Percentiles rank a stretch among this genome's conserved stretches.
Evolutionary conservation across 2,888 invertebrate genomes (phyloP).

Genomic region (Orthosia cruda): DNA sequence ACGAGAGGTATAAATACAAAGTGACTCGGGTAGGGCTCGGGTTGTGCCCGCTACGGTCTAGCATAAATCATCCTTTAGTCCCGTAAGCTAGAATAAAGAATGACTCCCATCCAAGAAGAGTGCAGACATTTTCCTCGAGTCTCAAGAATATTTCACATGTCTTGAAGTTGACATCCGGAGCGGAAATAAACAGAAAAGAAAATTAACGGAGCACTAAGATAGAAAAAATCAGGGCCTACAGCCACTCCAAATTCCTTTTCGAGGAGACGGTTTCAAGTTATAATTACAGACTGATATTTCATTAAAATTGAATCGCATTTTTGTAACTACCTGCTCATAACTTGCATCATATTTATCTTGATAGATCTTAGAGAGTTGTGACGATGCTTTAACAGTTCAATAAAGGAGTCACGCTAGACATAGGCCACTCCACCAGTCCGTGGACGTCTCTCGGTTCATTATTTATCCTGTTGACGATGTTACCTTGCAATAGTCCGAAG

Average conservation of each 20-base stretch:
- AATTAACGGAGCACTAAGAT: not conserved
- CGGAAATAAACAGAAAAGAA: not conserved
- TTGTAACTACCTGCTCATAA: not conserved
- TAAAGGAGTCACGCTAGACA: not conserved
- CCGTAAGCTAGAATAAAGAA: not conserved
- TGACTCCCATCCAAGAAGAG: not conserved
- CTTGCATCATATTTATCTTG: not conserved
- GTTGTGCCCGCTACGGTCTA: too few relatives aligned
- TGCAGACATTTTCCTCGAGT: not conserved
- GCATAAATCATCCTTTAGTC: too few relatives aligned
- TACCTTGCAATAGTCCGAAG: slow-evolving; percentile 94
- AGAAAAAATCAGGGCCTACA: not conserved
- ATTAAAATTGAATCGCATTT: too few relatives aligned
- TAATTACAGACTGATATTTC: not conserved
- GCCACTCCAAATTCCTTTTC: not conserved
- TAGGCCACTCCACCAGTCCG: not conserved
- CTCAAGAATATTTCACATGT: not conserved
- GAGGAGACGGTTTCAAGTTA: not conserved
- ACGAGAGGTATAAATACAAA: too few relatives aligned
- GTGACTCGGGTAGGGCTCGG: too few relatives aligned
- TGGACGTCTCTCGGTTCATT: not conserved
- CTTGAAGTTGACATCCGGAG: not conserved
- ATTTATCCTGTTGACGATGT: not conserved
- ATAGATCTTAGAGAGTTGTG: not conserved
- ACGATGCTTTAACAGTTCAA: not conserved